phyloP scores from a whole-genome alignment of 2,797 vertebrate species.

The Silurus aristotelis region DNA sequence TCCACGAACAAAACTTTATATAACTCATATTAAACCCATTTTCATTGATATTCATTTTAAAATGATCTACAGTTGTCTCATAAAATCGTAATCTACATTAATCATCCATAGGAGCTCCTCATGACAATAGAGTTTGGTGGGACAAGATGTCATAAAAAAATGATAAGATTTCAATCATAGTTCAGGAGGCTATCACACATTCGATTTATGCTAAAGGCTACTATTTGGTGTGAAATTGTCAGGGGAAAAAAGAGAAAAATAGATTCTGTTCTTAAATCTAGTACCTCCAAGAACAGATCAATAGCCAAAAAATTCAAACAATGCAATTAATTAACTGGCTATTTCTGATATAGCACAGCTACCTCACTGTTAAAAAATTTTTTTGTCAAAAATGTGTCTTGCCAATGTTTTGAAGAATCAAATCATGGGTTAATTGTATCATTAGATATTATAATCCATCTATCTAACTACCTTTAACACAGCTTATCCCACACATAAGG shows the following conservation, averaged over 20 bases:
- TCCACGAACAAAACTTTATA: too few relatives aligned
- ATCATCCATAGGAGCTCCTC: not conserved
- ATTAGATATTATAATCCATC: not conserved
- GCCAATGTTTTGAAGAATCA: not conserved
- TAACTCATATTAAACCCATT: too few relatives aligned
- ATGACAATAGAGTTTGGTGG: slow-evolving; percentile 1
- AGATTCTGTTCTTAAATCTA: not conserved
- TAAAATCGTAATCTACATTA: not conserved
- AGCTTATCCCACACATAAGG: too few relatives aligned
- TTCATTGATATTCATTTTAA: too few relatives aligned
- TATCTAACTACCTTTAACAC: too few relatives aligned
- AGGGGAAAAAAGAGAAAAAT: not conserved
- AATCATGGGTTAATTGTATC: not conserved
- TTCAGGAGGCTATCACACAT: not conserved
- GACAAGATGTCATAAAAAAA: not conserved
- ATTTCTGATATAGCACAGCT: not conserved
- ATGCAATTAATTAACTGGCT: not conserved
- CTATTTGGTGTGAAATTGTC: not conserved
- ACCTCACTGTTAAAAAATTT: not conserved
- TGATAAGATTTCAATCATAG: too few relatives aligned
- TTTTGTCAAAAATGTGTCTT: not conserved
- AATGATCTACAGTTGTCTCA: not conserved
- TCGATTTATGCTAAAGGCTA: not conserved
- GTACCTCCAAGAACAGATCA: not conserved
- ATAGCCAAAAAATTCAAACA: not conserved